These are phyloP conservation scores for Orchestia grillus DNA, from an alignment of 1,140 invertebrate species.

Conservation along the genomic window DNA sequence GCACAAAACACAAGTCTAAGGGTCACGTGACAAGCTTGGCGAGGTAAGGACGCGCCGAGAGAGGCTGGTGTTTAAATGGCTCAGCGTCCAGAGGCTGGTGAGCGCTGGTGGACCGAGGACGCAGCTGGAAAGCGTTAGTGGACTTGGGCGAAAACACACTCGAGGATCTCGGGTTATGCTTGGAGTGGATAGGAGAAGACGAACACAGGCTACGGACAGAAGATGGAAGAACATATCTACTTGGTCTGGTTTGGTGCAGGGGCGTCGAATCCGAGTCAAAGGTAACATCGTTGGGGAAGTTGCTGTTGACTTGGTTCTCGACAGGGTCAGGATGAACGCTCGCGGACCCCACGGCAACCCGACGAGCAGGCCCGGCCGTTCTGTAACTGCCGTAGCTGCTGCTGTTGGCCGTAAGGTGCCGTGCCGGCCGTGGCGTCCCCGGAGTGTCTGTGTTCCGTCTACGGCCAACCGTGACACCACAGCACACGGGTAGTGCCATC, in stretches of 20 bases:
- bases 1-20: not conserved
- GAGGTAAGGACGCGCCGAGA: conserved; percentile 34
- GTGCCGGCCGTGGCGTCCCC: conserved; percentile 17
- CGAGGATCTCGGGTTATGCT: conserved; percentile 18
- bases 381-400: conserved; percentile 47
- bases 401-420: conserved; percentile 36
- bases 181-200: conserved; percentile 12
- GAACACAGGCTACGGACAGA: conserved; percentile 42
- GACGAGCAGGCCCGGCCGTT: not conserved
- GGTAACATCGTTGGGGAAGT: not conserved
- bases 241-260: conserved; percentile 33
- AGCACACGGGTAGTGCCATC: conserved; percentile 40
- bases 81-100: conserved; percentile 48
- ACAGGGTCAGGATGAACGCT: conserved; percentile 33
- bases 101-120: not conserved
- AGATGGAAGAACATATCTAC: conserved; percentile 50
- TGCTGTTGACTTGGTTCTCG: conserved; percentile 28
- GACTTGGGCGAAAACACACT: conserved; percentile 37
- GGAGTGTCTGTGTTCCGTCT: not conserved
- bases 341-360: not conserved
- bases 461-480: conserved; percentile 56
- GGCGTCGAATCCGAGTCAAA: conserved; percentile 3
- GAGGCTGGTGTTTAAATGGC: conserved; percentile 26
- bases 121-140: conserved; percentile 20
- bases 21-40: conserved; percentile 51